These are phyloP conservation scores for Choristoneura rosaceana DNA, from an alignment of 2,888 invertebrate genomes.

Conservation along the genomic window DNA sequence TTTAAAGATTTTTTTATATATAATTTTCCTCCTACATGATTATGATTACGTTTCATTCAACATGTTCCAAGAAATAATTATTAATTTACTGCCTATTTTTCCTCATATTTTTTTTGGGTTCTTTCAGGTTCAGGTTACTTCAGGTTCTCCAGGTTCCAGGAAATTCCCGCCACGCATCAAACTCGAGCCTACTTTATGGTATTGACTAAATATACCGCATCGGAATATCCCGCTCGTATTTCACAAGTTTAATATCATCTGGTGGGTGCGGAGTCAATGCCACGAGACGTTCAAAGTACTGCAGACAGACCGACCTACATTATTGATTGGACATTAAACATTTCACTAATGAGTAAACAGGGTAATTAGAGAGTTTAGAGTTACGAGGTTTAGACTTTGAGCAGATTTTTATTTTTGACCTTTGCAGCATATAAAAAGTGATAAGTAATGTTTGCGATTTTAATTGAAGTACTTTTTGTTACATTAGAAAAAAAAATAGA, in stretches of 20 bases:
- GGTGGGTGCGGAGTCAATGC: conserved; percentile 50
- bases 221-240: conserved; percentile 35
- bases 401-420: not conserved
- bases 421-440: not conserved
- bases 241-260: conserved; percentile 23
- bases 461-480: too few species aligned
- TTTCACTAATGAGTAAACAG: conserved; percentile 37
- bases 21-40: too few species aligned
- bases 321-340: conserved; percentile 42
- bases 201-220: conserved; percentile 12
- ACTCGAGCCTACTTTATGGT: not conserved
- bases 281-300: conserved; percentile 75
- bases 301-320: conserved; percentile 72
- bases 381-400: not conserved
- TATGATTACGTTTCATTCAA: too few species aligned
- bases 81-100: too few species aligned
- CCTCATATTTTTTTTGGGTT: too few species aligned
- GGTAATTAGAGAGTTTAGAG: conserved; percentile 28
- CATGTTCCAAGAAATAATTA: too few species aligned
- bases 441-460: not conserved
- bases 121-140: too few species aligned
- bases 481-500: too few species aligned
- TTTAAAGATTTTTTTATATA: too few species aligned
- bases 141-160: too few species aligned
- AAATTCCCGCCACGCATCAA: not conserved